phyloP scores from a whole-genome alignment of 2,113 vertebrate species.

The Thinocorus orbignyianus region DNA sequence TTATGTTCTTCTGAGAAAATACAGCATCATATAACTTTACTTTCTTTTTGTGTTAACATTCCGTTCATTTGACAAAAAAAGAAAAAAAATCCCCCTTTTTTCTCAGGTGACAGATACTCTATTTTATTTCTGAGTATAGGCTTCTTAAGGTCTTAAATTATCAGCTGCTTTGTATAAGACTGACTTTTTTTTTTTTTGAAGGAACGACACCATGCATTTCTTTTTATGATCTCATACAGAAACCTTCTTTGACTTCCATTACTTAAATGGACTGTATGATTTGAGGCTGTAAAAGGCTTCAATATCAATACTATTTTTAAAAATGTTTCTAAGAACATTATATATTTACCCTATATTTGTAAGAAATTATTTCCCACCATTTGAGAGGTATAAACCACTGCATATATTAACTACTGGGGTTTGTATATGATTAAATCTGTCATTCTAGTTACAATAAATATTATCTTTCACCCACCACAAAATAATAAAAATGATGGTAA shows the following conservation, averaged over 20 bases:
- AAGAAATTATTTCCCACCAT: background rate
- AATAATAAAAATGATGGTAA: background rate
- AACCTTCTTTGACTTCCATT: background rate
- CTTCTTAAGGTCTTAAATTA: background rate
- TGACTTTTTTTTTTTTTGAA: background rate
- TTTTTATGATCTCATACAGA: background rate
- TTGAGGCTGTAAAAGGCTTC: background rate
- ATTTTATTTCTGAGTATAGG: background rate
- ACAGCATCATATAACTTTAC: background rate
- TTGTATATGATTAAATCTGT: background rate
- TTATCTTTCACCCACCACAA: background rate
- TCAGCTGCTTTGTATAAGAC: background rate
- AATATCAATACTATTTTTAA: background rate
- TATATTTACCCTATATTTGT: background rate
- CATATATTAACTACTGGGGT: background rate
- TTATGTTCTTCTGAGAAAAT: background rate
- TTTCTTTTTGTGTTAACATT: background rate
- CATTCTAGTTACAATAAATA: background rate
- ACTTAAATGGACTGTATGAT: background rate
- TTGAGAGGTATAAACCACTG: background rate
- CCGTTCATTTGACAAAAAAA: background rate
- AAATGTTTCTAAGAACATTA: background rate
- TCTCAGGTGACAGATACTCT: background rate
- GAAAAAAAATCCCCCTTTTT: background rate
- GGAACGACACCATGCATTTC: background rate